A percentile compares a stretch with the other conserved stretches of the same genome.
These are phyloP conservation scores for Xylocopa sonorina DNA, from an alignment of 1,140 invertebrate genomes.

Conservation along the genomic window DNA sequence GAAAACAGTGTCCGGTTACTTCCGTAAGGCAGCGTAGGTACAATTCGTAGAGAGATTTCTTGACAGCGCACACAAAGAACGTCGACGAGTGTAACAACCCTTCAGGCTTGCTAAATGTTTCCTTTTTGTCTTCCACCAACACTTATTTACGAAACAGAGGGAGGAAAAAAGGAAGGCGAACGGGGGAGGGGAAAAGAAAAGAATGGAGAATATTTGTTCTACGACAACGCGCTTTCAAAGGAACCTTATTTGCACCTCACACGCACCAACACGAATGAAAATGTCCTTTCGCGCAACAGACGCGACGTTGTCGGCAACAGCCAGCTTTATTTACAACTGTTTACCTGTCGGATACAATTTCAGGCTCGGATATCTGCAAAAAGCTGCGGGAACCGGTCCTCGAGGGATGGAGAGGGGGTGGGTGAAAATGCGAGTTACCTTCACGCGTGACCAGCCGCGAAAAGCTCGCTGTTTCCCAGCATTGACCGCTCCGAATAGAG, in stretches of 20 bases:
- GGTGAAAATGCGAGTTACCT: constrained; percentile 29
- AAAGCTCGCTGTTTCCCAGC: constrained; percentile 27
- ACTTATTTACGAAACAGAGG: background rate
- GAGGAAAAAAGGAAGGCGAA: background rate
- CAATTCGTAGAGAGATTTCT: background rate
- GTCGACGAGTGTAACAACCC: background rate
- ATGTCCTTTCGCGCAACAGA: background rate
- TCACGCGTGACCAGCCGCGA: constrained; percentile 42
- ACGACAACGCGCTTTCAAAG: background rate
- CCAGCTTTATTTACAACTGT: constrained; percentile 55
- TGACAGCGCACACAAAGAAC: too few relatives aligned
- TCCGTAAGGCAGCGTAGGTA: too few relatives aligned
- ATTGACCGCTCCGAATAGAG: constrained; percentile 8
- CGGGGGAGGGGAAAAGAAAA: background rate
- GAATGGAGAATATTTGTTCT: background rate
- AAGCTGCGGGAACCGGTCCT: constrained; percentile 29
- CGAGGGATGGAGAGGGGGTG: constrained; percentile 1
- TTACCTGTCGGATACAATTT: constrained; percentile 53
- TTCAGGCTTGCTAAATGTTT: background rate
- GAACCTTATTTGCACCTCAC: constrained; percentile 32
- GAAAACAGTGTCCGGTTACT: too few relatives aligned
- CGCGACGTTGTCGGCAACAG: constrained; percentile 8
- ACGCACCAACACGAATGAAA: constrained; percentile 9
- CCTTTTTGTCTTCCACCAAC: background rate
- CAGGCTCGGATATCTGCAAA: constrained; percentile 36